These are phyloP conservation scores for Thaumatotibia leucotreta DNA, from an alignment of 1,140 invertebrate species.

Conservation along the genomic window DNA sequence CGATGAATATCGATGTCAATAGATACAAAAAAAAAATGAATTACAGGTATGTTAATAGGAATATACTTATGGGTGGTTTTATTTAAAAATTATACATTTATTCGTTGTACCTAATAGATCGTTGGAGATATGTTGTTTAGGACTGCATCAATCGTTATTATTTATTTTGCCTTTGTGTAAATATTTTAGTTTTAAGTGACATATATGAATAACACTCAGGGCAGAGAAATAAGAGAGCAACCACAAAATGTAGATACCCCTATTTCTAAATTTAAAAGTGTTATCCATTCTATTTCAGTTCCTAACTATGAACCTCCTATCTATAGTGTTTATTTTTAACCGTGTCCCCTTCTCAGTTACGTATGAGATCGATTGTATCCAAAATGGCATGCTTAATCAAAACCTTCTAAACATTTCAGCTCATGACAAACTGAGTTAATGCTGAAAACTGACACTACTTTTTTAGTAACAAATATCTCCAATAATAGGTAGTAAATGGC, in stretches of 20 bases:
- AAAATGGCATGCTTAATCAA: background rate
- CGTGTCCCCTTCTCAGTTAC: background rate
- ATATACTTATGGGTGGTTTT: too few relatives aligned
- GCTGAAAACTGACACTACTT: background rate
- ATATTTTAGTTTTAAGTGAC: too few relatives aligned
- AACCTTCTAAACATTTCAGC: background rate
- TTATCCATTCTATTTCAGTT: background rate
- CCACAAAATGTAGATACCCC: slow-evolving; percentile 1
- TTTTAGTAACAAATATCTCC: background rate
- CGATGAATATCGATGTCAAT: background rate
- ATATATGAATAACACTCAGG: background rate
- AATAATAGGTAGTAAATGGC: background rate
- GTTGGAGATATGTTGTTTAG: too few relatives aligned
- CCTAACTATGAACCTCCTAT: background rate
- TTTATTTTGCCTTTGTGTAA: too few relatives aligned
- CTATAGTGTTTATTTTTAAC: background rate
- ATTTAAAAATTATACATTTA: too few relatives aligned
- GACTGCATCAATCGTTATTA: too few relatives aligned
- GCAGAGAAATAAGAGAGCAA: background rate
- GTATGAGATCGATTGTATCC: background rate
- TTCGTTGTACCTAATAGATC: too few relatives aligned
- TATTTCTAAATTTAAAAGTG: background rate
- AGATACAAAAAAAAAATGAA: too few relatives aligned
- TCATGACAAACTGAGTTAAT: too few relatives aligned
- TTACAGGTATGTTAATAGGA: too few relatives aligned